Percentiles rank a stretch among this genome's conserved stretches.
phyloP scores from a whole-genome alignment of 2,113 vertebrate species.

The Neodon shergylaensis region DNA sequence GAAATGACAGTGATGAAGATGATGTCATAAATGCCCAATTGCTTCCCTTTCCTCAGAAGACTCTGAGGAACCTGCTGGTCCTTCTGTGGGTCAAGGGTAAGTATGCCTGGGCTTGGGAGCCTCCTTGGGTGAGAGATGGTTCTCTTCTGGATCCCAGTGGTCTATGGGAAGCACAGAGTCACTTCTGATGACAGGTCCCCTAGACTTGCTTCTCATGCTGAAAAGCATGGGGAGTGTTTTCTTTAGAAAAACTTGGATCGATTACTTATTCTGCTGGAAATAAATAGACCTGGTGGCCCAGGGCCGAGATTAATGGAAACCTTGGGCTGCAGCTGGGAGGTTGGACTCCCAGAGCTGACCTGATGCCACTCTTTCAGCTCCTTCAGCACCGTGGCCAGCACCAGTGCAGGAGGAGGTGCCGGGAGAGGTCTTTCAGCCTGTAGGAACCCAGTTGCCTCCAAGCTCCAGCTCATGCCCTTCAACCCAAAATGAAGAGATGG shows the following conservation, averaged over 20 bases:
- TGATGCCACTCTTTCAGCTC: too few relatives aligned
- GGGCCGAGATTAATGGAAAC: neutral
- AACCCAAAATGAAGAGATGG: neutral
- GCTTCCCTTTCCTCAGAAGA: rapidly evolving
- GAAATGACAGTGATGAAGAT: neutral
- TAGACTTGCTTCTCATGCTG: neutral
- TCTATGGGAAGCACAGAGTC: neutral
- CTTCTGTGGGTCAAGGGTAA: neutral
- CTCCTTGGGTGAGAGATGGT: neutral
- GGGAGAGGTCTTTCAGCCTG: neutral
- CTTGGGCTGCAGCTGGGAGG: neutral
- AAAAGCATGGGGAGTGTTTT: neutral
- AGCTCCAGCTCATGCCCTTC: too few relatives aligned
- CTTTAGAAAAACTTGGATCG: conserved; percentile 48
- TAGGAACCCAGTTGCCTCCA: too few relatives aligned
- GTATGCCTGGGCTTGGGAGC: neutral
- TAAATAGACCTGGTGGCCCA: conserved; percentile 45
- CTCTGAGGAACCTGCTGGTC: rapidly evolving
- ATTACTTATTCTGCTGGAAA: conserved; percentile 69
- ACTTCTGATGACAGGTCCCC: neutral
- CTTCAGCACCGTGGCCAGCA: neutral
- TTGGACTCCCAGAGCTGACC: neutral
- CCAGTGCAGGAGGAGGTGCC: rapidly evolving
- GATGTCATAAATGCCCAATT: neutral
- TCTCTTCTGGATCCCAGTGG: neutral